Conservation (phyloP, 2,113 vertebrate genomes). For the Brachyhypopomus gauderio region DNA sequence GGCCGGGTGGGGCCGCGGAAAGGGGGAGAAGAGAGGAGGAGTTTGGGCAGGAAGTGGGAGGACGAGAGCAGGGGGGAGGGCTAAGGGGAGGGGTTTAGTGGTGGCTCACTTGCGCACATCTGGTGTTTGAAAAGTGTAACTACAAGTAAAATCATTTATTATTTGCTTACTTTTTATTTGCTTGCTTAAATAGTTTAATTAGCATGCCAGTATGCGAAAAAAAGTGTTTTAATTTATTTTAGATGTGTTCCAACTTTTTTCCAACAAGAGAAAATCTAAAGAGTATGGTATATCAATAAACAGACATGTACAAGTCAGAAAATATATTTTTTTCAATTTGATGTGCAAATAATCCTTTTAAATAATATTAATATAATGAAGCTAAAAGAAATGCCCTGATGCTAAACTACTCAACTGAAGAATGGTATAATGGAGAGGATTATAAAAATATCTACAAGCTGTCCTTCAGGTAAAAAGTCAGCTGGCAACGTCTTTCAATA, state of each 20-base stretch:
- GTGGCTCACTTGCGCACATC: slow-evolving; percentile 60
- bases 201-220: background rate
- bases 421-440: too few relatives aligned
- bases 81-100: slow-evolving; percentile 33
- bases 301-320: too few relatives aligned
- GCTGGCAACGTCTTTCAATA: too few relatives aligned
- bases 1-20: slow-evolving; percentile 57
- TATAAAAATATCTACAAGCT: too few relatives aligned
- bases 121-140: slow-evolving; percentile 54
- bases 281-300: too few relatives aligned
- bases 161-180: background rate
- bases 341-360: too few relatives aligned
- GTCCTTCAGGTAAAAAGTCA: too few relatives aligned
- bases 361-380: too few relatives aligned
- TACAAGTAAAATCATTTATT: slow-evolving; percentile 23
- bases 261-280: too few relatives aligned
- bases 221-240: background rate
- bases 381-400: too few relatives aligned
- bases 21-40: slow-evolving; percentile 45
- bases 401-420: too few relatives aligned
- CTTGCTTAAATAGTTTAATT: background rate
- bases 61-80: background rate
- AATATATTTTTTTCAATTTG: too few relatives aligned
- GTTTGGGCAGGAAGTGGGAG: slow-evolving; percentile 50
- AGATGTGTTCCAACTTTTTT: background rate